Evolutionary conservation across 1,140 invertebrate species (phyloP), one percentile per base, ranked within the genome.

Genomic region (Zaprionus nigranus): DNA sequence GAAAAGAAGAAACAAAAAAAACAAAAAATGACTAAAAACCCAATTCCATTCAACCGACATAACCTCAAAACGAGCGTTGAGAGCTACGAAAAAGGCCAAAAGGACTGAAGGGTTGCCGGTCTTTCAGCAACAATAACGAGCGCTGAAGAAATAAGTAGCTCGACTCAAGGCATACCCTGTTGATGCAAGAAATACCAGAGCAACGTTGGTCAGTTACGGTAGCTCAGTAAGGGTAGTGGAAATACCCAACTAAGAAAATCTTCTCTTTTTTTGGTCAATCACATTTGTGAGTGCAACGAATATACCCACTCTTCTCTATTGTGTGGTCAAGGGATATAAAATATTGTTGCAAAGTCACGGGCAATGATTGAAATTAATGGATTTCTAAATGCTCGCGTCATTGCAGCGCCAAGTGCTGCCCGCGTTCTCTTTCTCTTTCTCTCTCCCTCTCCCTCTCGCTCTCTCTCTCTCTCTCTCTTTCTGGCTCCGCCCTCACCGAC

Each of bases 341-440:
- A 79, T 71, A 87, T 82, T 82, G 71, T 70, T 76, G 82, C 82
- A 79, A 86, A 77, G 82, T 86, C 82, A 86, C 72, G 79, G 82
- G 75, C 76, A 86, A 86, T 86, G 82, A 86, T 86, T 85, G 82
- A 86, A 86, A 86, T 86, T 86, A 86, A 86, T 86, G 82, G 82
- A 79, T 86, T 86, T 82, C 67, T 79, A 84, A 84, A 84, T 84
- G 78, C 75, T 78, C 82, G 70, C 70, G 82, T 84, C 82, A 84
- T 84, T 74, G 76, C 70, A 67, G 65, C 61, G 40, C 74, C 40
- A 22, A 53, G 56, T 57, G 62, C 40, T 57, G 62, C 30, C 12
- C 20, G 34, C 20, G 6, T 30, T 64, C 38, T 11, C 34, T 57
- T 3, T 3, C 9, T 30, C 36, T 12, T 15, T 46, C 20, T 2